Base-by-base conservation (phyloP, 2,113 vertebrate species). In the Cyrtonyx montezumae region DNA sequence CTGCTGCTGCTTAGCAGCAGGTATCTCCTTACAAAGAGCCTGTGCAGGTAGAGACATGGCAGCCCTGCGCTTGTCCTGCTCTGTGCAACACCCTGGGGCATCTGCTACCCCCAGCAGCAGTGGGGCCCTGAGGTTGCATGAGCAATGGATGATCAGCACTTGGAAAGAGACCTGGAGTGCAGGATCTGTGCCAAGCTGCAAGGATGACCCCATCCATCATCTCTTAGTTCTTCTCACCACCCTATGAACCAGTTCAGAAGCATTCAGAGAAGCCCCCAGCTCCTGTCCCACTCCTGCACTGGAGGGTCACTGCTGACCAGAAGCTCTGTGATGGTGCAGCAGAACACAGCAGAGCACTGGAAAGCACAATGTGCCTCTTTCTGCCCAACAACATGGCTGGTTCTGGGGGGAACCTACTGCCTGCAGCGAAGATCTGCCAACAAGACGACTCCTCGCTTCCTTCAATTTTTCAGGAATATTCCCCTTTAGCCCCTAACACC, bases 1-100 rank as follows among this genome's bases (percentile, higher is more conserved):
- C 4, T 46, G 87, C 61, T 37, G 53, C 75, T 80, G 79, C 42
- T 45, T 18, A 19, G 4, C 55, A 23, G 55, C 26, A 63, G 59
- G 25, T 34, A 59, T 46, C 49, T 11, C 65, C 65, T 40, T 53
- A 61, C 76, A 80, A 79, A 49, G 68, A 30, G 21, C 0, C 0
- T 2, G 0, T 3, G 30, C 42, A 42, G 55, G 51, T 2, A 3
- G 23, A 19, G 21, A 75, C 0, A 0, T 0, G 0, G 63, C 19
- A 32, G 28, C 63, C 28, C 40, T 3, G 13, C 30, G 63, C 25
- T 63, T 7, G 25, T 15, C 36, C 36, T 63, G 61, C 36, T 63
- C 25, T 40, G 25, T 26, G 68, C 36, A 70, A 49, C 25, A 30
- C 51, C 51, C 28, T 6, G 18, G 46, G 68, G 48, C 25, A 37